Conservation (phyloP, 2,888 invertebrate genomes). For the Brenthis ino region DNA sequence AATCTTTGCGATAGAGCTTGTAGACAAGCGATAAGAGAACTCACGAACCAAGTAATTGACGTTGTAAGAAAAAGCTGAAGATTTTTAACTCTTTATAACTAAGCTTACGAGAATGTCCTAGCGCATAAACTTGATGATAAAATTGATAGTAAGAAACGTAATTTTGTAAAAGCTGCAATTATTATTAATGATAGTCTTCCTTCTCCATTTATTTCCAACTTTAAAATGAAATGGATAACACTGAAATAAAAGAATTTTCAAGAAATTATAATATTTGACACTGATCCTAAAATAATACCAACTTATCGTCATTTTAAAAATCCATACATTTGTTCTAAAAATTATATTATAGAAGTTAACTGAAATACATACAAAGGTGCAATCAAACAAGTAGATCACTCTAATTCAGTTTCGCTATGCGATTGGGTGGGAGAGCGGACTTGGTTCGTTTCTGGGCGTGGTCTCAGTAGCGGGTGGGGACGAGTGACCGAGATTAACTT, state of each 20-base stretch:
- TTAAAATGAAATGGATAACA: too few species aligned
- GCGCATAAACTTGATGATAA: constrained; percentile 55
- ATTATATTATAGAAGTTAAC: not conserved
- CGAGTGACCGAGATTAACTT: constrained; percentile 42
- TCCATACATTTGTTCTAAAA: not conserved
- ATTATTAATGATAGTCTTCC: too few species aligned
- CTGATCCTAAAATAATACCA: too few species aligned
- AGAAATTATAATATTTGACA: too few species aligned
- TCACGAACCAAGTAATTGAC: constrained; percentile 74
- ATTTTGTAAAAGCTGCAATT: constrained; percentile 19
- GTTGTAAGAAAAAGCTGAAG: constrained; percentile 64
- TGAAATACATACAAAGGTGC: constrained; percentile 20
- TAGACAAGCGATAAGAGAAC: constrained; percentile 63
- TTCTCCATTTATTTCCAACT: too few species aligned
- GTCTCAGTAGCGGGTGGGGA: constrained; percentile 56
- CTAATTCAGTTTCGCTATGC: constrained; percentile 57
- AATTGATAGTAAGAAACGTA: constrained; percentile 43
- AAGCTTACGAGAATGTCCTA: constrained; percentile 50
- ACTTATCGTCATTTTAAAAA: too few species aligned
- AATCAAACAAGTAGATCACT: constrained; percentile 53
- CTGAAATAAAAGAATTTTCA: too few species aligned
- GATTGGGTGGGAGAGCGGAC: constrained; percentile 70
- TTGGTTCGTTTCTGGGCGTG: constrained; percentile 67
- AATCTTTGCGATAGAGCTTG: constrained; percentile 67
- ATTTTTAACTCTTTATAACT: constrained; percentile 52